These are phyloP conservation scores for Saccostrea glomerata DNA, from an alignment of 1,140 invertebrate genomes.

Conservation along the genomic window DNA sequence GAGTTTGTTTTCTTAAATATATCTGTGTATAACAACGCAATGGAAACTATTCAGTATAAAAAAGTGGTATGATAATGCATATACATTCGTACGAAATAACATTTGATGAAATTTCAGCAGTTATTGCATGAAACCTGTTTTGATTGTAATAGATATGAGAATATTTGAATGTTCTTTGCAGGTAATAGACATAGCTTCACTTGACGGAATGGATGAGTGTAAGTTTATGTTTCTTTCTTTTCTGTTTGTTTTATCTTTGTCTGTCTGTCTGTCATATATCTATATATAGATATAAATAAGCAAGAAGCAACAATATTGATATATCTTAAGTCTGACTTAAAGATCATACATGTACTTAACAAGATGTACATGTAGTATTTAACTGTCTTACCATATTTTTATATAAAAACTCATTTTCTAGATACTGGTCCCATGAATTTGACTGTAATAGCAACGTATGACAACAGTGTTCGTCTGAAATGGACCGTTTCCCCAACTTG, in stretches of 20 bases:
- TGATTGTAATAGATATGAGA: too few species aligned
- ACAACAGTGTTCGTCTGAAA: constrained; percentile 33
- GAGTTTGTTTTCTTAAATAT: constrained; percentile 23
- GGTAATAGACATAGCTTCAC: constrained; percentile 29
- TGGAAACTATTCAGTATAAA: background rate
- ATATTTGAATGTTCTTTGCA: background rate
- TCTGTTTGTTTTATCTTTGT: background rate
- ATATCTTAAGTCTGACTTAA: too few species aligned
- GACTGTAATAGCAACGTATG: background rate
- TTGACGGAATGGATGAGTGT: constrained; percentile 46
- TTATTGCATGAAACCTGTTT: too few species aligned
- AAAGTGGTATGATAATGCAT: constrained; percentile 11
- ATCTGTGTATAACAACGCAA: constrained; percentile 46
- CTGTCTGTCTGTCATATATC: too few species aligned
- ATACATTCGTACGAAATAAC: too few species aligned
- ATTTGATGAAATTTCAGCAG: too few species aligned
- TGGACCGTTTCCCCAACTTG: constrained; percentile 47
- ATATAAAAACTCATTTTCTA: background rate
- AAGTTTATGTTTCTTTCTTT: background rate
- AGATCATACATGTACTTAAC: too few species aligned
- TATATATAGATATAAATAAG: too few species aligned
- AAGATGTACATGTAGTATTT: too few species aligned
- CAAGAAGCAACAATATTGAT: too few species aligned
- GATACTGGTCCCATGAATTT: constrained; percentile 52
- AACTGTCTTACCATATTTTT: too few species aligned